Percentiles rank a stretch among this genome's conserved stretches.
These are phyloP conservation scores for Caracal caracal DNA, from an alignment of 2,113 vertebrate species.

Conservation along the genomic window DNA sequence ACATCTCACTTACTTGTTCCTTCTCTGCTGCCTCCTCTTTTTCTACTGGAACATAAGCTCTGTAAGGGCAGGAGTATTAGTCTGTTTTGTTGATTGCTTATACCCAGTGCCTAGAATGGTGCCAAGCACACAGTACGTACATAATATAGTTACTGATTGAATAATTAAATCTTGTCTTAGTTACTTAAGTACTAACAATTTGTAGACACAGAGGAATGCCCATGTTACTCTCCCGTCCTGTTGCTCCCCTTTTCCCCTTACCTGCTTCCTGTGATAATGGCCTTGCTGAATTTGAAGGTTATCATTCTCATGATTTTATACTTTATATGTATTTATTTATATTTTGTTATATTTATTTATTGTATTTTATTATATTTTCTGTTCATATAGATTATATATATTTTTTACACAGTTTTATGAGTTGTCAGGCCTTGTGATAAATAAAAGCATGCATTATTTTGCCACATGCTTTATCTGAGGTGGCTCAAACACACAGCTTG, in stretches of 20 bases:
- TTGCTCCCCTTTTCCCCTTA: neutral
- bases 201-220: neutral
- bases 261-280: neutral
- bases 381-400: neutral
- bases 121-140: neutral
- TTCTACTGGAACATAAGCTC: neutral
- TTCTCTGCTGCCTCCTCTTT: neutral
- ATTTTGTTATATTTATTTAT: neutral
- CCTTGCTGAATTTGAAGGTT: neutral
- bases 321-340: neutral
- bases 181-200: neutral
- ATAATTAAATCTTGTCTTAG: neutral
- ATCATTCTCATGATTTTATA: neutral
- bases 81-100: neutral
- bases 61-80: neutral
- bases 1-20: neutral
- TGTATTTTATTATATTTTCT: neutral
- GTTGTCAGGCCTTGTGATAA: neutral
- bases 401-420: neutral
- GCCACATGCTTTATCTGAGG: neutral
- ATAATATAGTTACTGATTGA: neutral
- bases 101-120: neutral
- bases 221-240: neutral
- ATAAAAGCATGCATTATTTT: neutral
- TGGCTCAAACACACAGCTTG: neutral